These are phyloP conservation scores for Branchipolynoe longqiensis DNA, from an alignment of 2,888 invertebrate species.

Conservation along the genomic window DNA sequence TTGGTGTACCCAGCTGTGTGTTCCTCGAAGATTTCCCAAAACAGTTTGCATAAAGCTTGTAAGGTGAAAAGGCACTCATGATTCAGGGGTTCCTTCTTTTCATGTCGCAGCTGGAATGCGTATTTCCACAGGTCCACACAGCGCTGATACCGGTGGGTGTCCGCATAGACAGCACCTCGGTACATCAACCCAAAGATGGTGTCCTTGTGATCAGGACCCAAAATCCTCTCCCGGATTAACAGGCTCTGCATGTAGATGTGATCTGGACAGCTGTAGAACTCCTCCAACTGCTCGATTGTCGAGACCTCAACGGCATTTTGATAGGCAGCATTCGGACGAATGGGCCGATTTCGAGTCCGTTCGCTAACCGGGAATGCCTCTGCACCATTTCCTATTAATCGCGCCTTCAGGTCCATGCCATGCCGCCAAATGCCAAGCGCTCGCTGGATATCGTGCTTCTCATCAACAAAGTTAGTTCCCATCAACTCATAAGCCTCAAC, in stretches of 20 bases:
- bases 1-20: conserved; percentile 73
- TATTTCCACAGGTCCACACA: conserved; percentile 94
- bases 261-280: conserved; percentile 70
- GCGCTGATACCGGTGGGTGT: conserved; percentile 86
- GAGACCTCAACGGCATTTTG: conserved; percentile 70
- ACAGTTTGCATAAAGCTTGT: conserved; percentile 91
- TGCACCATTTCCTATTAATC: not conserved
- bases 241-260: conserved; percentile 88
- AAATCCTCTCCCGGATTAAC: conserved; percentile 92
- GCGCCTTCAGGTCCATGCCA: conserved; percentile 86
- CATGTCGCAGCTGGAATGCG: conserved; percentile 87
- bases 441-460: conserved; percentile 87
- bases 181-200: conserved; percentile 86
- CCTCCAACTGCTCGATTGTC: conserved; percentile 69
- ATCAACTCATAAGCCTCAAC: conserved; percentile 94
- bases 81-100: conserved; percentile 84
- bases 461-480: conserved; percentile 93
- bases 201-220: conserved; percentile 93
- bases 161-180: conserved; percentile 85
- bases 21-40: conserved; percentile 85
- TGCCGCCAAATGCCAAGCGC: conserved; percentile 86
- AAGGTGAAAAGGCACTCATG: conserved; percentile 93
- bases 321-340: conserved; percentile 56
- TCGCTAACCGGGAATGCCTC: not conserved
- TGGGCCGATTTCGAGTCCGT: conserved; percentile 51